Conservation (phyloP, 2,113 vertebrate genomes). For the Eonycteris spelaea region DNA sequence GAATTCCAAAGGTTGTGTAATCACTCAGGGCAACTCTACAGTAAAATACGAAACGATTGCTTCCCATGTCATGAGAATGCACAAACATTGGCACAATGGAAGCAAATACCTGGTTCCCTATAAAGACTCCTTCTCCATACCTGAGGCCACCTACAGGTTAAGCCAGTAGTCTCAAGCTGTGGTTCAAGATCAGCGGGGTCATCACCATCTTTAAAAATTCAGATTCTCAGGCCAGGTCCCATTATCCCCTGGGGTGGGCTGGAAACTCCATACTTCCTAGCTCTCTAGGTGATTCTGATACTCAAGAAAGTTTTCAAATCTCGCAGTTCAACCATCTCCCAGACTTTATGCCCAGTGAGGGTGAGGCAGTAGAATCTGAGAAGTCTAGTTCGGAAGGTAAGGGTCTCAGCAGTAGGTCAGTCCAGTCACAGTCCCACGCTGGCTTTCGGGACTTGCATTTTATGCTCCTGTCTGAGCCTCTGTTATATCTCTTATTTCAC, state of each 20-base stretch:
- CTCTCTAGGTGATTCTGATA: neutral
- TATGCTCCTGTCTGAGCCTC: neutral
- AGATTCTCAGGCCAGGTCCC: neutral
- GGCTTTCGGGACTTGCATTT: neutral
- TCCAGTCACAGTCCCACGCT: neutral
- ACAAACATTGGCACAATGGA: neutral
- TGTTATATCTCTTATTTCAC: neutral
- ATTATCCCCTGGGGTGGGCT: neutral
- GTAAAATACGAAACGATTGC: neutral
- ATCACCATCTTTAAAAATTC: neutral
- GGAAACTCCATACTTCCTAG: neutral
- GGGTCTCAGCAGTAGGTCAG: neutral
- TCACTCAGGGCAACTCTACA: neutral
- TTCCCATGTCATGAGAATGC: neutral
- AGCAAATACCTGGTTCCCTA: neutral
- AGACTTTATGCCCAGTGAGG: neutral
- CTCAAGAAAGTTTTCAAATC: neutral
- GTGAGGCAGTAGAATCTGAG: neutral
- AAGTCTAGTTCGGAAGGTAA: neutral
- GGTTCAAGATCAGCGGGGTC: neutral
- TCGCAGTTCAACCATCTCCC: neutral
- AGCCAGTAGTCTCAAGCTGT: neutral
- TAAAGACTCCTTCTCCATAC: neutral
- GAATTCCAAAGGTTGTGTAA: slow-evolving; percentile 1
- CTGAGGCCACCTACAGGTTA: neutral